Conservation (phyloP, 2,888 invertebrate species). For the Phengaris arion region DNA sequence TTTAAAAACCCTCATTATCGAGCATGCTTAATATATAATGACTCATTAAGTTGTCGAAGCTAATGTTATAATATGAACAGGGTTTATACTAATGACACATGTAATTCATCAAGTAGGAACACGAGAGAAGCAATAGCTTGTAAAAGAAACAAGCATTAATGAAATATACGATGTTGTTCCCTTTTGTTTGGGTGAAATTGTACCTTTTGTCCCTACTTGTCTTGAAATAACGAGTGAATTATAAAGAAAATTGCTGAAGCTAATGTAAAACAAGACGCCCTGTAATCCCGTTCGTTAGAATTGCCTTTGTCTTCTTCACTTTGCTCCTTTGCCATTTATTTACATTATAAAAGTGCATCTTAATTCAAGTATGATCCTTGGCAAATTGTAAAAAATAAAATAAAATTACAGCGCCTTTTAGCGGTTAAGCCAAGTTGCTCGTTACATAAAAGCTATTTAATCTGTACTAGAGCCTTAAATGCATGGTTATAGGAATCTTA, state of each 20-base stretch:
- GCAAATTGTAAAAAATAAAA: slow-evolving; percentile 15
- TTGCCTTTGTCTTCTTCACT: neutral
- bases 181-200: no score
- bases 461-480: neutral
- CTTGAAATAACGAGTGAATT: neutral
- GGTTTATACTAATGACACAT: no score
- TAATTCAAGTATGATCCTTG: slow-evolving; percentile 15
- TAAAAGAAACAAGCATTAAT: no score
- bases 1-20: no score
- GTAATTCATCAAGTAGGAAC: no score
- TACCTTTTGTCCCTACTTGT: no score
- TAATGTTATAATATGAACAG: no score
- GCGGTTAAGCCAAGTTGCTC: neutral
- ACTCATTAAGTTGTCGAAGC: no score
- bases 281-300: slow-evolving; percentile 6
- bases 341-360: slow-evolving; percentile 22
- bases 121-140: no score
- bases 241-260: neutral
- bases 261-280: slow-evolving; percentile 11
- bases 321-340: slow-evolving; percentile 1
- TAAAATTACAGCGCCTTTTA: neutral
- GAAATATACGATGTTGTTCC: no score
- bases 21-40: no score
- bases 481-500: neutral
- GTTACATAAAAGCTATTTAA: neutral